Percentiles rank a stretch among this genome's conserved stretches.
Evolutionary conservation across 2,888 invertebrate genomes (phyloP).

Genomic region (Panzeria rudis): DNA sequence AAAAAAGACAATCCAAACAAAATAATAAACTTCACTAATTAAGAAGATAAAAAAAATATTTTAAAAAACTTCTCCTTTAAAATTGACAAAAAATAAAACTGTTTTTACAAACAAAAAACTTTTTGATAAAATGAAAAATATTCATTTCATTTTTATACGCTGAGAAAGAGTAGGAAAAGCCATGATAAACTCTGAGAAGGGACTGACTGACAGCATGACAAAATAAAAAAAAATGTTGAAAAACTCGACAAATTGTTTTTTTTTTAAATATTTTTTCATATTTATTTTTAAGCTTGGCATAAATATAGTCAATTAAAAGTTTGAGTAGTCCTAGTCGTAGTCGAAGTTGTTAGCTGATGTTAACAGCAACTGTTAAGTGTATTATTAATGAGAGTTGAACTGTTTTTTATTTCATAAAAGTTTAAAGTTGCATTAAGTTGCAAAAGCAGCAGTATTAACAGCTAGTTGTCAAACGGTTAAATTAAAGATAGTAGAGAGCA

Average conservation of each 20-base stretch:
- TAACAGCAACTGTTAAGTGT: constrained; percentile 61
- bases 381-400: constrained; percentile 61
- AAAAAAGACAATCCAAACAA: constrained; percentile 28
- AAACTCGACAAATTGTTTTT: neutral
- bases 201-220: constrained; percentile 2
- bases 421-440: constrained; percentile 14
- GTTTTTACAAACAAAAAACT: constrained; percentile 28
- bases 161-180: constrained; percentile 29
- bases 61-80: constrained; percentile 21
- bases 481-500: neutral
- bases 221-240: constrained; percentile 2
- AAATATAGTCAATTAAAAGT: constrained; percentile 72
- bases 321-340: constrained; percentile 26
- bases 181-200: constrained; percentile 13
- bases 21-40: constrained; percentile 65
- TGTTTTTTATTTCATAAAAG: constrained; percentile 17
- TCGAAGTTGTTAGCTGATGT: constrained; percentile 60
- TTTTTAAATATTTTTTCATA: constrained; percentile 11
- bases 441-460: constrained; percentile 7
- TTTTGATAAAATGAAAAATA: constrained; percentile 59
- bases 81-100: constrained; percentile 37
- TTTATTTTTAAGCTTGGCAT: constrained; percentile 59
- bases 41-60: constrained; percentile 22
- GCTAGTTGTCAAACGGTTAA: neutral
- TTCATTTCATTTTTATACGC: constrained; percentile 35